Evolutionary conservation across 2,113 vertebrate species (phyloP).

Genomic region (Patagioenas fasciata): DNA sequence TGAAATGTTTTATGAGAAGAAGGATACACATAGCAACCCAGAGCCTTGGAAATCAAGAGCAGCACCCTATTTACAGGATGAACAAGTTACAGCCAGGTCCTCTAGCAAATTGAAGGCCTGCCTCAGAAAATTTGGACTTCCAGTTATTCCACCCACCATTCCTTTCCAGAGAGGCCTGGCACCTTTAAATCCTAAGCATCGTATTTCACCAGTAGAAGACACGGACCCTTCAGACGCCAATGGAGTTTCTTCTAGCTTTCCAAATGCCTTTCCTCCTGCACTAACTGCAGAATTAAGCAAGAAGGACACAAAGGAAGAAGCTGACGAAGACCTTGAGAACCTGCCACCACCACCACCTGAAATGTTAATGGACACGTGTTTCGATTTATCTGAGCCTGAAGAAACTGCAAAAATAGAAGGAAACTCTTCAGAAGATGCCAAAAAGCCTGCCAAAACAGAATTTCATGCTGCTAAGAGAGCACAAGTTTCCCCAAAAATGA

Average conservation of each 20-base stretch:
- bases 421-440: not conserved
- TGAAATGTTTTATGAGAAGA: conserved; percentile 57
- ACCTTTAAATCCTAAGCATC: conserved; percentile 70
- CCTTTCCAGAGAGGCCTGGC: conserved; percentile 69
- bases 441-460: not conserved
- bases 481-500: conserved; percentile 79
- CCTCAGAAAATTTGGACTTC: conserved; percentile 85
- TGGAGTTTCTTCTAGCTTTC: not conserved
- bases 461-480: conserved; percentile 56
- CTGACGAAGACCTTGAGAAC: conserved; percentile 73
- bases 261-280: not conserved
- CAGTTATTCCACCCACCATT: conserved; percentile 80
- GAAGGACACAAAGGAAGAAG: conserved; percentile 27
- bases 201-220: conserved; percentile 69
- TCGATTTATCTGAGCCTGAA: conserved; percentile 48
- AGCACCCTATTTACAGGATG: not conserved
- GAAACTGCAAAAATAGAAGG: not conserved
- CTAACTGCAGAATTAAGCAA: not conserved
- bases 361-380: conserved; percentile 88
- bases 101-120: conserved; percentile 73
- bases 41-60: not conserved
- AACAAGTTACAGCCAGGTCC: not conserved
- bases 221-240: conserved; percentile 4
- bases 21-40: conserved; percentile 9
- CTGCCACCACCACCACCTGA: conserved; percentile 91